Percentiles rank a stretch among this genome's conserved stretches.
These are phyloP conservation scores for Rhopilema esculentum DNA, from an alignment of 30 jellyfish, hydroid and myxozoan species.

Conservation along the genomic window DNA sequence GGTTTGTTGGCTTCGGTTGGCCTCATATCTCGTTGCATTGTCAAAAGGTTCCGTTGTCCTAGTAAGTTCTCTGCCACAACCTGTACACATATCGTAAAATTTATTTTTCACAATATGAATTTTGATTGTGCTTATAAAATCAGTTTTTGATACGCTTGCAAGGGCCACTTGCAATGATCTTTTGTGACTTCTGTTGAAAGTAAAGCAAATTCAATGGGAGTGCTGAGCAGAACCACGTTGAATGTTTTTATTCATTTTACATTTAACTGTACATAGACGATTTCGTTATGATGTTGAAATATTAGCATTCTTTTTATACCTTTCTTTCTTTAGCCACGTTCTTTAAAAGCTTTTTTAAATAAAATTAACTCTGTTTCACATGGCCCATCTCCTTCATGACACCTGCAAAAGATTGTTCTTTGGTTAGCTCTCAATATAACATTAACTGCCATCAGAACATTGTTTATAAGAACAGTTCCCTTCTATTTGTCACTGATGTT, in stretches of 20 bases:
- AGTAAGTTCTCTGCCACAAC: background rate
- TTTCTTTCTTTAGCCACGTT: background rate
- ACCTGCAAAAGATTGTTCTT: conserved; percentile 15
- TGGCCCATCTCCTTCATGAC: conserved; percentile 25
- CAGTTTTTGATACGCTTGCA: background rate
- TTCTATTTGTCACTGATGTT: background rate
- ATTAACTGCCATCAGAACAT: background rate
- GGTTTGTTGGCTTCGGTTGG: too few relatives aligned
- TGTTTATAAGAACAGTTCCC: background rate
- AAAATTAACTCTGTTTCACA: background rate
- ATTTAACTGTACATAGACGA: too few relatives aligned
- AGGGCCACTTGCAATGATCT: background rate
- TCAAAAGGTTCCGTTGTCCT: background rate
- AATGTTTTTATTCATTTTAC: too few relatives aligned
- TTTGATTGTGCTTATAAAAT: background rate
- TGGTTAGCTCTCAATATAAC: background rate
- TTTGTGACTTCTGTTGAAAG: background rate
- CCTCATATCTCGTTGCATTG: too few relatives aligned
- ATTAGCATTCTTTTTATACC: too few relatives aligned
- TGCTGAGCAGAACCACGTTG: background rate
- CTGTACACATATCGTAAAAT: too few relatives aligned
- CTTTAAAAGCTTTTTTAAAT: background rate
- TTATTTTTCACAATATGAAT: too few relatives aligned
- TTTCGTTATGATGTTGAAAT: too few relatives aligned
- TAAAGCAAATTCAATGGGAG: background rate